These are phyloP conservation scores for Epizoanthus fatuus DNA, from an alignment of 92 coral and sea anemone genomes.

Conservation along the genomic window DNA sequence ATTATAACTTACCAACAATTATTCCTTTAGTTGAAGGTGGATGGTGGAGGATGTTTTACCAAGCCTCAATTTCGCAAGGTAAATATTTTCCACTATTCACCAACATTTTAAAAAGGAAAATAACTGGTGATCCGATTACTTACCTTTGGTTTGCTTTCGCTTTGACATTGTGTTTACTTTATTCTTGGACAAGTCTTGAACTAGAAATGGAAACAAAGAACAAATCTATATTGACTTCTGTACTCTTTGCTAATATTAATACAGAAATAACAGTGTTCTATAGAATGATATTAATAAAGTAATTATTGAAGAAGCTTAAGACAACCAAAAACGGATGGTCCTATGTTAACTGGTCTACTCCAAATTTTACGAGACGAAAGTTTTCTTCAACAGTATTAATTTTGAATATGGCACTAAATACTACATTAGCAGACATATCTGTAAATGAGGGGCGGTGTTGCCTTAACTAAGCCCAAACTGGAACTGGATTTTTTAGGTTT, in stretches of 20 bases:
- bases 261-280: neutral
- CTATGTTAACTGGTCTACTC: too few relatives aligned
- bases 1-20: too few relatives aligned
- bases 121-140: neutral
- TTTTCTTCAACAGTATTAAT: neutral
- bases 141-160: conserved; percentile 4
- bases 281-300: neutral
- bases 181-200: conserved; percentile 3
- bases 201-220: conserved; percentile 5
- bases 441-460: too few relatives aligned
- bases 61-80: too few relatives aligned
- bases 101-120: neutral
- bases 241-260: neutral
- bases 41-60: too few relatives aligned
- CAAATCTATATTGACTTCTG: neutral
- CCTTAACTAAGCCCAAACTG: too few relatives aligned
- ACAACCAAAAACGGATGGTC: too few relatives aligned
- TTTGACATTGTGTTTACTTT: conserved; percentile 5
- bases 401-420: neutral
- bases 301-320: neutral
- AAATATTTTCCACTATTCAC: too few relatives aligned
- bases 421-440: too few relatives aligned
- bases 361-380: too few relatives aligned
- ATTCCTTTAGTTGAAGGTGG: too few relatives aligned
- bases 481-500: too few relatives aligned